A percentile compares a stretch with the other conserved stretches of the same genome.
These are phyloP conservation scores for Brenthis hecate DNA, from an alignment of 2,888 invertebrate species.

Conservation along the genomic window DNA sequence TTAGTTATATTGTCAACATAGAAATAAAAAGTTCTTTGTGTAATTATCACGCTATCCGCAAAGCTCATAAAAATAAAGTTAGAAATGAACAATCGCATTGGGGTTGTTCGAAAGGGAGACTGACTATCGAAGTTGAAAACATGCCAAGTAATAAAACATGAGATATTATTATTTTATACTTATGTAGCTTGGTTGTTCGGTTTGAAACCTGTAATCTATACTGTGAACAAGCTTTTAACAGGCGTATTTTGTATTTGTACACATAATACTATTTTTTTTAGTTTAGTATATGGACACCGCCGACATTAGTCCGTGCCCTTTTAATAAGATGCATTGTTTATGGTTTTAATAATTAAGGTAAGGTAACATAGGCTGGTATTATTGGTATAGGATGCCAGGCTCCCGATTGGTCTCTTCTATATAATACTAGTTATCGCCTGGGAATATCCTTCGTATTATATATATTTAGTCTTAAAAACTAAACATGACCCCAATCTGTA, in stretches of 20 bases:
- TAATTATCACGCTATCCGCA: conserved; percentile 25
- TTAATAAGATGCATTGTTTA: too few species aligned
- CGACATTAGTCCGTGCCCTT: too few species aligned
- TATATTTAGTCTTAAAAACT: too few species aligned
- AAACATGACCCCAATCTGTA: too few species aligned
- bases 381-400: too few species aligned
- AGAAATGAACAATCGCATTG: conserved; percentile 25
- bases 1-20: neutral
- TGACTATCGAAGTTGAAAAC: conserved; percentile 30
- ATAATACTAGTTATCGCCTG: too few species aligned
- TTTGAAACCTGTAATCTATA: neutral
- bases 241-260: neutral
- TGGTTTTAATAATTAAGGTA: too few species aligned
- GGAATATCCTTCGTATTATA: too few species aligned
- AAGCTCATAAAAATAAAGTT: conserved; percentile 41
- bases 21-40: neutral
- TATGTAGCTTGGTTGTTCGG: neutral
- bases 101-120: conserved; percentile 34
- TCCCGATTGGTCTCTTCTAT: too few species aligned
- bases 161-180: conserved; percentile 21
- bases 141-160: conserved; percentile 36
- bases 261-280: too few species aligned
- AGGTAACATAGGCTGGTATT: too few species aligned
- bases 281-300: too few species aligned
- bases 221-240: neutral